Evolutionary conservation across 2,888 invertebrate species (phyloP), one percentile per base, ranked within the genome.

Genomic region (Venusia cambrica): DNA sequence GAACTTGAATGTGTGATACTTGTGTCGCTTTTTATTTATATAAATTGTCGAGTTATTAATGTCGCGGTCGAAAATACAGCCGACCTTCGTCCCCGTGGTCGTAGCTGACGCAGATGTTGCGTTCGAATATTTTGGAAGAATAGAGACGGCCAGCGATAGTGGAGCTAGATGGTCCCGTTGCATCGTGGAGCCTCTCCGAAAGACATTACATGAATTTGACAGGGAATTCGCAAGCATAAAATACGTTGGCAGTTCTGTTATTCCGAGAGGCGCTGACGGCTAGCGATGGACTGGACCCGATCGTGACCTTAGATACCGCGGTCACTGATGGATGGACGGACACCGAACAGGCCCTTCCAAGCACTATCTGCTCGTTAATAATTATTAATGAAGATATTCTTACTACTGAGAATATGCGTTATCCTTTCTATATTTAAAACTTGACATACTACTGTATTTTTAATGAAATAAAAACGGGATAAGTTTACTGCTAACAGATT

Each of bases 61-160:
- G 44, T 49, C 33, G 42, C 30, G 11, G 35, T 42, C 25, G 14
- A 28, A 46, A 44, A 49, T 46, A 49, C 25, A 41, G 27, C 20
- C 17, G 49, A 49, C 49, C 49, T 49, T 45, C 43, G 44, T 21
- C 32, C 32, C 36, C 41, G 27, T 14, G 32, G 36, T 36, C 37
- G 26, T 25, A 32, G 38, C 24, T 32, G 34, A 17, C 10, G 24
- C 33, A 43, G 35, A 41, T 39, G 41, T 26, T 25, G 16, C 27
- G 30, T 29, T 38, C 27, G 4, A 31, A 27, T 2, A 31, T 31
- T 30, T 17, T n/a, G 9, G 3, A 20, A 20, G 16, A 30, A 30
- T 37, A 29, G 25, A 34, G 21, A 11, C 15, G 16, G 21, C 21
- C 16, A 16, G 16, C 16, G 10, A 12, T 19, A 8, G 28, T 14